These are phyloP conservation scores for Tachystola acroxantha DNA, from an alignment of 2,888 invertebrate genomes.

Conservation along the genomic window DNA sequence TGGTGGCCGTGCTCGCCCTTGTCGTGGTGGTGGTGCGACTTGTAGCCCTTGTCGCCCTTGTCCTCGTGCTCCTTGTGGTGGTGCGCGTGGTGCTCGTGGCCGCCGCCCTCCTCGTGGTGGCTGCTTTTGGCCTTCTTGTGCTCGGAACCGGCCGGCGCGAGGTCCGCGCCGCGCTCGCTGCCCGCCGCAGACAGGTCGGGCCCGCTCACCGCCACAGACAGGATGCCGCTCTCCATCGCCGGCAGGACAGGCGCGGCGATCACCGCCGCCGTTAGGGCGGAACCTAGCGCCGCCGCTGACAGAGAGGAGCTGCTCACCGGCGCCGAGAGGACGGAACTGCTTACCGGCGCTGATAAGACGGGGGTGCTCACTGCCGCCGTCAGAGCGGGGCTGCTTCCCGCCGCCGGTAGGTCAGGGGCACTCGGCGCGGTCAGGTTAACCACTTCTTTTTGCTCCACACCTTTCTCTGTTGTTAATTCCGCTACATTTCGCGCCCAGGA, in stretches of 20 bases:
- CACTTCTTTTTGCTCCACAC: slow-evolving; percentile 22
- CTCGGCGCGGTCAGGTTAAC: slow-evolving; percentile 20
- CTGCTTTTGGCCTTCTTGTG: slow-evolving; percentile 65
- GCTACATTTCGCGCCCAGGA: slow-evolving; percentile 49
- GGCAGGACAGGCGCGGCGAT: slow-evolving; percentile 14
- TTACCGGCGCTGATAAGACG: slow-evolving; percentile 2
- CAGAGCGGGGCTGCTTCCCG: slow-evolving; percentile 17
- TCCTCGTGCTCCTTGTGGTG: slow-evolving; percentile 85
- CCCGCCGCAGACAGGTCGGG: slow-evolving; percentile 17
- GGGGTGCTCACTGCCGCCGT: no score
- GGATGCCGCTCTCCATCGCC: no score
- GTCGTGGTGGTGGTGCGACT: slow-evolving; percentile 86
- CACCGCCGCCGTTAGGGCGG: slow-evolving; percentile 18
- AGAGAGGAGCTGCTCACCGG: no score
- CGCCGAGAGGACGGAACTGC: no score
- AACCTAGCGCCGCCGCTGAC: no score
- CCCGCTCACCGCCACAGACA: no score
- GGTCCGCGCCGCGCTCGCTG: slow-evolving; percentile 37
- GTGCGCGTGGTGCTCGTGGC: slow-evolving; percentile 82
- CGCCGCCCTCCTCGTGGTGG: slow-evolving; percentile 82
- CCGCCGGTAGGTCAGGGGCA: slow-evolving; percentile 15
- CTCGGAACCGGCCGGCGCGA: slow-evolving; percentile 69
- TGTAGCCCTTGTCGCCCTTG: slow-evolving; percentile 89
- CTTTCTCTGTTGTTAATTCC: slow-evolving; percentile 37
- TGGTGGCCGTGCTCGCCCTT: slow-evolving; percentile 88